These are phyloP conservation scores for Epinephelus malabaricus DNA, from an alignment of 2,797 vertebrate genomes.

Conservation along the genomic window DNA sequence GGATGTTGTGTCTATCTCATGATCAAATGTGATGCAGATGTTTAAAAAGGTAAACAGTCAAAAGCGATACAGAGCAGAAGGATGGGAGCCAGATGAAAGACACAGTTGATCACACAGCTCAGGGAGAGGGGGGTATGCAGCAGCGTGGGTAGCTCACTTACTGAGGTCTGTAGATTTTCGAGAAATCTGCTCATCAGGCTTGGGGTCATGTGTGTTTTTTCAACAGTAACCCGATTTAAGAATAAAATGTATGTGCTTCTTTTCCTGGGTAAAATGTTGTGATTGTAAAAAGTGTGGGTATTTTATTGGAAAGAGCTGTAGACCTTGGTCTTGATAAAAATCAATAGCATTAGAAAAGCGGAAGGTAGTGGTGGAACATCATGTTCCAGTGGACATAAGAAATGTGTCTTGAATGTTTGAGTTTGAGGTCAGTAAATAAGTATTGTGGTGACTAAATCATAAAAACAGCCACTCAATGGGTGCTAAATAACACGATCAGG, in stretches of 20 bases:
- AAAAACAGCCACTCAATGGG: background rate
- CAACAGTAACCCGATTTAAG: background rate
- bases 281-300: background rate
- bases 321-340: constrained; percentile 1
- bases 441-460: background rate
- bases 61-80: constrained; percentile 41
- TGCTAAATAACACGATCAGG: background rate
- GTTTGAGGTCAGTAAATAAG: background rate
- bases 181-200: constrained; percentile 18
- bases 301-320: background rate
- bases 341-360: background rate
- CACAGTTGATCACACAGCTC: constrained; percentile 18
- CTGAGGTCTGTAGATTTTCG: constrained; percentile 26
- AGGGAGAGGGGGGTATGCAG: constrained; percentile 5
- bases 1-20: background rate
- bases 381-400: background rate
- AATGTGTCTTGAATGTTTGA: background rate
- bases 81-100: constrained; percentile 17
- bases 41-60: constrained; percentile 44
- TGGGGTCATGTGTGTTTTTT: background rate
- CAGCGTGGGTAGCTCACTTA: constrained; percentile 5
- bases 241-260: constrained; percentile 7
- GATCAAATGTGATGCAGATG: constrained; percentile 5
- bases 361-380: background rate
- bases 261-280: background rate